Conservation (phyloP, 2,888 invertebrate genomes). For the Apoda limacodes region DNA sequence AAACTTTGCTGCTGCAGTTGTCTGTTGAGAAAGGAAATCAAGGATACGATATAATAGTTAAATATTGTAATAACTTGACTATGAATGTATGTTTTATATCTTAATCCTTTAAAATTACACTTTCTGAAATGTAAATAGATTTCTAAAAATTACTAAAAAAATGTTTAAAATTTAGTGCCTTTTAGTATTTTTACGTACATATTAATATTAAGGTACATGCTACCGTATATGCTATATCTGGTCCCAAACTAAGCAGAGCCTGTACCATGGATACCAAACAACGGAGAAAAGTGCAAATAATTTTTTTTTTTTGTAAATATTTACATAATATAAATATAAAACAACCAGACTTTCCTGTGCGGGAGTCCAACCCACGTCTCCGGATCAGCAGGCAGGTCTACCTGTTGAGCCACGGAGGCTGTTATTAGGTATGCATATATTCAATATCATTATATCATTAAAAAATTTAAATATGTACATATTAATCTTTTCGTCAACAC, state of each 20-base stretch:
- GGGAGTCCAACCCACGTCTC: too few relatives aligned
- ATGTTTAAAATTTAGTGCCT: too few relatives aligned
- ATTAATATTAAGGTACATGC: too few relatives aligned
- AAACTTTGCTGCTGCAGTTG: constrained; percentile 24
- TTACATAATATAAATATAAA: too few relatives aligned
- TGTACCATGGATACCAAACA: too few relatives aligned
- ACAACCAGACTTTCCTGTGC: too few relatives aligned
- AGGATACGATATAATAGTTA: neutral
- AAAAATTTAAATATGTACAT: neutral
- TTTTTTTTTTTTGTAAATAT: neutral
- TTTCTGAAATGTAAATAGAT: neutral
- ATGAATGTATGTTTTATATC: neutral
- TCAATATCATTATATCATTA: neutral
- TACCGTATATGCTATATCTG: too few relatives aligned
- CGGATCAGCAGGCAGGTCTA: too few relatives aligned
- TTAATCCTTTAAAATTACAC: neutral
- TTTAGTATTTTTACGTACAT: too few relatives aligned
- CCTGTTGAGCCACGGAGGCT: neutral
- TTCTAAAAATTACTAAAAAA: neutral
- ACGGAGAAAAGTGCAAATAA: neutral
- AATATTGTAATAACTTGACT: too few relatives aligned
- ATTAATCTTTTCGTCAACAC: neutral
- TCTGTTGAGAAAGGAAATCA: constrained; percentile 9
- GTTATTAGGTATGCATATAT: neutral
- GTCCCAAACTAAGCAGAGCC: too few relatives aligned